Conservation (phyloP, 1,140 invertebrate species). For the Drosophila pseudoobscura region DNA sequence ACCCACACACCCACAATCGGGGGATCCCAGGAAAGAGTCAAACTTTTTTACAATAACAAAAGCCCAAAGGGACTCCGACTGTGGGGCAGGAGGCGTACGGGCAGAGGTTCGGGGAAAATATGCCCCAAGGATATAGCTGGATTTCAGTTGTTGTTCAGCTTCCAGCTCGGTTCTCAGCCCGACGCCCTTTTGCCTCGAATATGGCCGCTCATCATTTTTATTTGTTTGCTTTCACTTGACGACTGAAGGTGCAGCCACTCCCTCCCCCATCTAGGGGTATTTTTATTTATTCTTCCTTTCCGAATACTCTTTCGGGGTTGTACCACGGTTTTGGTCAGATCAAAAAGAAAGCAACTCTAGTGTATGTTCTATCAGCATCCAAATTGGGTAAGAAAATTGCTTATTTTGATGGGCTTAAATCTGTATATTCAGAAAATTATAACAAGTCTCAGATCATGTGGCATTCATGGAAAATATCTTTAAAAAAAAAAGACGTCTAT, state of each 20-base stretch:
- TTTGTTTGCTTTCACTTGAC: constrained; percentile 73
- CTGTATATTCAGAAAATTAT: too few species aligned
- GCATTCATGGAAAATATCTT: too few species aligned
- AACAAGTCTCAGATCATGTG: too few species aligned
- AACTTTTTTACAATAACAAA: constrained; percentile 71
- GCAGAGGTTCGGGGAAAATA: constrained; percentile 44
- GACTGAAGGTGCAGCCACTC: constrained; percentile 31
- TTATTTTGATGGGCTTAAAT: too few species aligned
- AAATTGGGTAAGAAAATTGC: too few species aligned
- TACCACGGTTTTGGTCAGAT: too few species aligned
- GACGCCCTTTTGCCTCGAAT: constrained; percentile 42
- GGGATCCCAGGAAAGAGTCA: constrained; percentile 47
- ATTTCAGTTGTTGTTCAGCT: constrained; percentile 38
- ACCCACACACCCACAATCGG: constrained; percentile 23
- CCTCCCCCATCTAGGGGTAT: background rate
- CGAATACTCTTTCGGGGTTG: too few species aligned
- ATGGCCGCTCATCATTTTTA: constrained; percentile 79
- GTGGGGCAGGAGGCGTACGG: background rate
- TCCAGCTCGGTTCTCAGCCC: too few species aligned
- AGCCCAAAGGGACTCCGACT: constrained; percentile 9
- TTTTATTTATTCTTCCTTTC: constrained; percentile 10
- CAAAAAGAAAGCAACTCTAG: too few species aligned
- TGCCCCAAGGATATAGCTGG: constrained; percentile 64
- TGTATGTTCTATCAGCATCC: too few species aligned
- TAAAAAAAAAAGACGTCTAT: too few species aligned